Base-by-base conservation (phyloP, 2,797 vertebrate genomes). In the Simalia tracyae region DNA sequence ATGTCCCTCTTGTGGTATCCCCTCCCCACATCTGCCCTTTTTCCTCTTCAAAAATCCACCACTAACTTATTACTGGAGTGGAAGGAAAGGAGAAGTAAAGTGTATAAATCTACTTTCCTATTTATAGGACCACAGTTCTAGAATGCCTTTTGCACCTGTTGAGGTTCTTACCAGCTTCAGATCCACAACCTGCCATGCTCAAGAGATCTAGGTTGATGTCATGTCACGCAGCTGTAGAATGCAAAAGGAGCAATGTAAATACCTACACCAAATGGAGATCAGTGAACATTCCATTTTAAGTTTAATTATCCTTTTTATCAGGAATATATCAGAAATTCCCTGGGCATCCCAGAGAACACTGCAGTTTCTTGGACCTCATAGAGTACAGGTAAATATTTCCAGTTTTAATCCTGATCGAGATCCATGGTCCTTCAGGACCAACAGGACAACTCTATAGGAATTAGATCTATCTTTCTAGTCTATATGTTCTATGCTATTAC, bases 21-120 rank as follows among this genome's bases (percentile, higher is more conserved):
- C 93, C 93, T 28, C 95, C 15, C 72, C 88, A 15, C 46, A 93
- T 91, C 96, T 61, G 97, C 97, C 97, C 97, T 97, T 97, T 59
- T 97, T 96, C 97, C 56, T 97, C 97, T 97, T 97, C 96, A 59
- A 96, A 97, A 97, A 97, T 97, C 97, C 95, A 97, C 97, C 97
- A 96, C 94, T 0, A 84, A 96, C 95, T 97, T 97, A 81, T 96
- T 97, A 97, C 96, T 96, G 97, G 97, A 97, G 96, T 42, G 15
- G 56, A 9, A 97, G 97, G 96, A 28, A 87, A 46, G 66, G 19
- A 24, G 15, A 50, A 61, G 10, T 56, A 94, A 95, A 97, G 96
- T 96, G 96, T 97, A 95, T 97, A 97, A 97, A 97, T 97, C 97
- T 95, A 92, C 96, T 97, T 97, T 96, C 97, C 92, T 96, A 95